Conservation (phyloP, 2,113 vertebrate species). For the Salminus brasiliensis region DNA sequence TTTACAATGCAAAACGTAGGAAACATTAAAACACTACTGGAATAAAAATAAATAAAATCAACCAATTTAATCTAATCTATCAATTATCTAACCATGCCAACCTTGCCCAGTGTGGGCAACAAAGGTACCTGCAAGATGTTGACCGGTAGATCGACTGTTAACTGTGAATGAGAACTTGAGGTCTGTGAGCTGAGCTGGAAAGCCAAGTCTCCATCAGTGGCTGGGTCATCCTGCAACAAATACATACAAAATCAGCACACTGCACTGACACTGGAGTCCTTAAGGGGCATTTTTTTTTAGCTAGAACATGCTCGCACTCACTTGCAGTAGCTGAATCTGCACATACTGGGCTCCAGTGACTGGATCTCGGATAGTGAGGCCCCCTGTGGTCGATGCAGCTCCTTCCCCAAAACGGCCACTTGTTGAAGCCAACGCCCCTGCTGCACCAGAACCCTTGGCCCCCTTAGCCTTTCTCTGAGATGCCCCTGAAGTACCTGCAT, state of each 20-base stretch:
- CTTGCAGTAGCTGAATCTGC: constrained; percentile 92
- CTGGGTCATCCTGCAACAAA: constrained; percentile 84
- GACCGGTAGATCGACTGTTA: constrained; percentile 89
- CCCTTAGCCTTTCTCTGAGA: constrained; percentile 81
- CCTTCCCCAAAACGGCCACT: constrained; percentile 73
- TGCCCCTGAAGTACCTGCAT: constrained; percentile 69
- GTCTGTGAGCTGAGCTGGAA: constrained; percentile 87
- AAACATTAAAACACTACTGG: constrained; percentile 9
- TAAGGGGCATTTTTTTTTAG: no score
- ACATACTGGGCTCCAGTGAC: constrained; percentile 84
- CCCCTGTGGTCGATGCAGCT: constrained; percentile 72
- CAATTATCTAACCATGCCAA: no score
- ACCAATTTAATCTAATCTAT: no score
- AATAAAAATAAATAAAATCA: no score
- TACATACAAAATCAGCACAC: constrained; percentile 18
- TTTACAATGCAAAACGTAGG: not conserved
- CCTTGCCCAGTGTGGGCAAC: no score
- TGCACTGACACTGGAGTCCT: not conserved
- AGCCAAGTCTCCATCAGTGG: constrained; percentile 85
- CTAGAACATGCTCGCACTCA: constrained; percentile 68
- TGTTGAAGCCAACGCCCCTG: constrained; percentile 52
- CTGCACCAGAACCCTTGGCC: constrained; percentile 63
- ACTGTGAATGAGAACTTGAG: constrained; percentile 84
- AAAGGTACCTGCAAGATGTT: constrained; percentile 87
- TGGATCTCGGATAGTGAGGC: constrained; percentile 81